Percentiles rank a stretch among this genome's conserved stretches.
Conservation (phyloP, 1,140 invertebrate species). For the Acromyrmex heyeri region DNA sequence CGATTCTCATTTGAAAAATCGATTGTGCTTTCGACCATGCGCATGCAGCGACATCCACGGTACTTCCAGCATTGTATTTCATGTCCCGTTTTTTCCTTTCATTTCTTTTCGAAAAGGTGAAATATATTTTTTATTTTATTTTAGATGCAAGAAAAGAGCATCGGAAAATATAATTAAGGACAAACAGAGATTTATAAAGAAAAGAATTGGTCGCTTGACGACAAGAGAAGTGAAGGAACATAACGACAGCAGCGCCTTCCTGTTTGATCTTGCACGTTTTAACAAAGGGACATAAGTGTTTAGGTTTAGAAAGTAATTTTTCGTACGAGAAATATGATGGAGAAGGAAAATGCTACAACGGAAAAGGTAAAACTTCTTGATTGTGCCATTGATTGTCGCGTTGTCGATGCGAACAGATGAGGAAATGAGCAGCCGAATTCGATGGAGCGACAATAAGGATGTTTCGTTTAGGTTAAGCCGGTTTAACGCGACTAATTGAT, state of each 20-base stretch:
- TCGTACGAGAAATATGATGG: constrained; percentile 81
- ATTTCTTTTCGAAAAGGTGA: not conserved
- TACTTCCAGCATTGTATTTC: not conserved
- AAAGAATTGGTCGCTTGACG: constrained; percentile 65
- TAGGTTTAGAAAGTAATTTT: constrained; percentile 79
- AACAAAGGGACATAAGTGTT: constrained; percentile 78
- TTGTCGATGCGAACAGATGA: too few species aligned
- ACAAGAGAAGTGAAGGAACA: constrained; percentile 37
- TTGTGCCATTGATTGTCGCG: not conserved
- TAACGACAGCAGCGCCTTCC: constrained; percentile 75
- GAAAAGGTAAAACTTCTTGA: constrained; percentile 80
- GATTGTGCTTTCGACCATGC: constrained; percentile 18
- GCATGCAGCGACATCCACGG: not conserved
- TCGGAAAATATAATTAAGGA: not conserved
- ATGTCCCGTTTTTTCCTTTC: not conserved
- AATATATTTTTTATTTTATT: not conserved
- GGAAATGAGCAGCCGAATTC: too few species aligned
- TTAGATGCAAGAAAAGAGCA: not conserved
- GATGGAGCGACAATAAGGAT: not conserved
- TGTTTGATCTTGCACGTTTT: constrained; percentile 85
- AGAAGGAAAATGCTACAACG: constrained; percentile 81
- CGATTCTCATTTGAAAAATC: constrained; percentile 39
- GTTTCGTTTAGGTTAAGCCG: constrained; percentile 78
- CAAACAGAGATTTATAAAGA: too few species aligned
- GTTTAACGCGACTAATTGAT: constrained; percentile 48